phyloP scores from a whole-genome alignment of 2,113 vertebrate genomes.

The Choloepus hoffmanni region DNA sequence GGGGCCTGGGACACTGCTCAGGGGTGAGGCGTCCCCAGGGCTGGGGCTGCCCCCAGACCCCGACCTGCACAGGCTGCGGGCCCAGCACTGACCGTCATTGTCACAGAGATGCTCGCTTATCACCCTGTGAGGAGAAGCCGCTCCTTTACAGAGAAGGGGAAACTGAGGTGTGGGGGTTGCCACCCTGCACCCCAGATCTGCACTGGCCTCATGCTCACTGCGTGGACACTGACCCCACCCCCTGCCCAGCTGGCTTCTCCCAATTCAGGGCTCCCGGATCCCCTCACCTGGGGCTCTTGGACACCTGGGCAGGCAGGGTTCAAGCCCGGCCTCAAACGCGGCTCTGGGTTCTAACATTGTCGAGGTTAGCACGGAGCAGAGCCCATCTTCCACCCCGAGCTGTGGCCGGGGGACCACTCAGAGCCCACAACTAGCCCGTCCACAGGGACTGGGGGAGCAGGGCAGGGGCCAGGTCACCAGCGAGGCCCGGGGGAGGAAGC shows the following conservation, averaged over 20 bases:
- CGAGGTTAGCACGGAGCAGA: no score
- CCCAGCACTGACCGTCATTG: background rate
- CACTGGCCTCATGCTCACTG: background rate
- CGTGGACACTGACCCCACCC: background rate
- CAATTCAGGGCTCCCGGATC: no score
- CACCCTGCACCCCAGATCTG: no score
- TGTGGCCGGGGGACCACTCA: no score
- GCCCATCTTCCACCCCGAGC: no score
- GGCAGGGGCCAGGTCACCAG: no score
- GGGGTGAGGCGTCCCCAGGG: background rate
- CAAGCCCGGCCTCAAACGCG: background rate
- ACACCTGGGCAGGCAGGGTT: background rate
- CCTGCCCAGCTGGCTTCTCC: background rate
- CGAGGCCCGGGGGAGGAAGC: no score
- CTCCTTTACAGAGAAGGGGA: background rate
- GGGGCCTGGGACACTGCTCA: background rate
- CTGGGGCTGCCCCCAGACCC: fast-evolving
- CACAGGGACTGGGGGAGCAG: no score
- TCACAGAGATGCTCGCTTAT: no score
- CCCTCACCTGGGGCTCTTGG: background rate
- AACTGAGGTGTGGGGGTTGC: background rate
- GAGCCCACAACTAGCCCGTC: no score
- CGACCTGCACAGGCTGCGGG: background rate
- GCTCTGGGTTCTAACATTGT: background rate
- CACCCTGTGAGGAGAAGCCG: background rate